Conservation (phyloP, 2,113 vertebrate genomes). For the Circaetus gallicus region DNA sequence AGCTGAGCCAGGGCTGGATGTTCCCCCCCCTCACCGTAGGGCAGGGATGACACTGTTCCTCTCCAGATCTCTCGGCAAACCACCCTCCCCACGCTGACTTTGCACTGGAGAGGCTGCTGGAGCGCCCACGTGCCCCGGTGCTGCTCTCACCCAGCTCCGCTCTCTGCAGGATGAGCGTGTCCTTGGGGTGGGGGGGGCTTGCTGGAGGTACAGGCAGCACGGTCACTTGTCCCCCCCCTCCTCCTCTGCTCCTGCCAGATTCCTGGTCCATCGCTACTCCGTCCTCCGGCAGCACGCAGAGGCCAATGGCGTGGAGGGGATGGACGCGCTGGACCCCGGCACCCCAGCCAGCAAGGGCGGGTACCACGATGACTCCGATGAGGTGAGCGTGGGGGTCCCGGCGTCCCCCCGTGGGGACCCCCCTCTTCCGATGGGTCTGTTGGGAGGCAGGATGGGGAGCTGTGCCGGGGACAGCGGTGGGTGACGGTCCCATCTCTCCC, state of each 20-base stretch:
- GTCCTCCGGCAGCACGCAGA: conserved; percentile 86
- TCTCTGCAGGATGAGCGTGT: neutral
- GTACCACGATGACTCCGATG: conserved; percentile 91
- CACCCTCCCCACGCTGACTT: neutral
- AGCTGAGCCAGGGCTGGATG: neutral
- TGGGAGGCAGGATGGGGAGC: neutral
- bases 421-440: no score
- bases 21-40: fast-evolving
- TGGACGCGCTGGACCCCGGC: conserved; percentile 76
- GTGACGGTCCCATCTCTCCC: neutral
- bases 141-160: neutral
- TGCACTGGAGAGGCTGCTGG: neutral
- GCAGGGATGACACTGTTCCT: neutral
- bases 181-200: neutral
- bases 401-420: no score
- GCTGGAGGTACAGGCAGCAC: neutral
- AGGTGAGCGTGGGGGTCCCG: conserved; percentile 68
- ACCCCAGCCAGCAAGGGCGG: conserved; percentile 66
- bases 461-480: neutral
- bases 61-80: neutral
- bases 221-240: neutral
- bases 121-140: neutral
- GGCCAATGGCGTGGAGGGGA: conserved; percentile 80
- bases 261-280: conserved; percentile 91
- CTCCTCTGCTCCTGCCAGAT: conserved; percentile 66